Base-by-base conservation (phyloP, 2,113 vertebrate species). In the Sakesphorus luctuosus region DNA sequence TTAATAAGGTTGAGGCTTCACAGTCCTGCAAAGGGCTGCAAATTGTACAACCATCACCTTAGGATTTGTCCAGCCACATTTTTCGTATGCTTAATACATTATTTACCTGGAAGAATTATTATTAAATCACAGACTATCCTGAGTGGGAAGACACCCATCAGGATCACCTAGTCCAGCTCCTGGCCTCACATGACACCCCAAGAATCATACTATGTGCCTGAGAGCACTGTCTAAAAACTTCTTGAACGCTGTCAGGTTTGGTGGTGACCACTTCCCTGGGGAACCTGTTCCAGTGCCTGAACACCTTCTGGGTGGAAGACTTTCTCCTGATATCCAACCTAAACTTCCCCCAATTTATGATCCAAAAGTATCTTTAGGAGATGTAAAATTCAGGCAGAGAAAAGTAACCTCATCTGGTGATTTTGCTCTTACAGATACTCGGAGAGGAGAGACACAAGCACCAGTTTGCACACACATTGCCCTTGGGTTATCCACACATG, bases 401-500 rank as follows among this genome's bases (percentile, higher is more conserved):
- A 74, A 78, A 82, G 20, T 21, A 66, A 12, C n/a, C 5, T 87
- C 13, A 49, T 21, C 66, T 65, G 44, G 16, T 69, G 44, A 8
- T 61, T 77, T 83, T 71, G 23, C n/a, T 66, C 33, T 83, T 53
- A 63, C 43, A 50, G 19, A 5, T 35, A 7, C 9, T 63, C 44
- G 18, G n/a, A 73, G 36, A n/a, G 20, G 35, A 89, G 31, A 13
- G 20, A n/a, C 16, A 44, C 17, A 16, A 84, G 25, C 18, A 61
- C 4, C 29, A 36, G 11, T 58, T 52, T 28, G 21, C 19, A 49
- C 14, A 14, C 12, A 11, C 2, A 4, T 4, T 61, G 11, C 13
- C 18, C 44, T 23, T 31, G 38, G 5, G 47, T 14, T 46, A 2
- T 56, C 68, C 72, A 35, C 24, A 9, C 2, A 0, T 0, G 1